These are phyloP conservation scores for Melinaea menophilus DNA, from an alignment of 2,888 invertebrate genomes.

Conservation along the genomic window DNA sequence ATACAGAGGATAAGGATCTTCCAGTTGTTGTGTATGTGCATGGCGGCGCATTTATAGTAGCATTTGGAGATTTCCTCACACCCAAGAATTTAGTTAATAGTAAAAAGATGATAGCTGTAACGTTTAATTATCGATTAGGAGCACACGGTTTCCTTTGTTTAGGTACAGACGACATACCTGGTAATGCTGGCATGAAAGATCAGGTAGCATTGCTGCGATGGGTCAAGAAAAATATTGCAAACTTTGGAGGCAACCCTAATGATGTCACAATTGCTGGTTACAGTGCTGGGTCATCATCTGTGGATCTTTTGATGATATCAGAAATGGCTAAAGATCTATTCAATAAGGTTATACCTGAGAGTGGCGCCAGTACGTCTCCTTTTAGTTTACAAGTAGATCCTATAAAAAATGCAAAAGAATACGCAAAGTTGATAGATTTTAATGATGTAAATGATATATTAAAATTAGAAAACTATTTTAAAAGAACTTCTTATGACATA, in stretches of 20 bases:
- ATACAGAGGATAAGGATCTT: conserved; percentile 28
- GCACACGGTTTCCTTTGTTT: conserved; percentile 34
- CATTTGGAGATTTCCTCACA: conserved; percentile 40
- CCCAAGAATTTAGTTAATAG: conserved; percentile 37
- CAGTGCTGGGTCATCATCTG: conserved; percentile 49
- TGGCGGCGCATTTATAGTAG: conserved; percentile 59
- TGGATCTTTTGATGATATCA: conserved; percentile 48
- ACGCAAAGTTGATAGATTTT: conserved; percentile 41
- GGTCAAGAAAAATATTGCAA: conserved; percentile 40
- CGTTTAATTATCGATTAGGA: conserved; percentile 50
- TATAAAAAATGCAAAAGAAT: conserved; percentile 42
- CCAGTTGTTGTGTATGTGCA: conserved; percentile 62
- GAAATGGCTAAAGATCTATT: conserved; percentile 43
- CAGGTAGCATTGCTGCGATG: conserved; percentile 38
- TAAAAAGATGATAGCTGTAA: conserved; percentile 42
- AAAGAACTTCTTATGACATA: conserved; percentile 35
- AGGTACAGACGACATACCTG: conserved; percentile 37
- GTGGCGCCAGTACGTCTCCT: conserved; percentile 40
- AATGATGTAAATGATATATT: conserved; percentile 39
- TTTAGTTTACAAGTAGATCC: conserved; percentile 45
- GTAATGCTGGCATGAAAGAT: conserved; percentile 43
- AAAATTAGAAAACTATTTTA: conserved; percentile 48
- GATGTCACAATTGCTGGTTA: conserved; percentile 44
- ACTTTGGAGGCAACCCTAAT: conserved; percentile 41
- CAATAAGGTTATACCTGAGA: conserved; percentile 48